Evolutionary conservation across 2,113 vertebrate species (phyloP), one percentile per base, ranked within the genome.

Genomic region (Suricata suricatta): DNA sequence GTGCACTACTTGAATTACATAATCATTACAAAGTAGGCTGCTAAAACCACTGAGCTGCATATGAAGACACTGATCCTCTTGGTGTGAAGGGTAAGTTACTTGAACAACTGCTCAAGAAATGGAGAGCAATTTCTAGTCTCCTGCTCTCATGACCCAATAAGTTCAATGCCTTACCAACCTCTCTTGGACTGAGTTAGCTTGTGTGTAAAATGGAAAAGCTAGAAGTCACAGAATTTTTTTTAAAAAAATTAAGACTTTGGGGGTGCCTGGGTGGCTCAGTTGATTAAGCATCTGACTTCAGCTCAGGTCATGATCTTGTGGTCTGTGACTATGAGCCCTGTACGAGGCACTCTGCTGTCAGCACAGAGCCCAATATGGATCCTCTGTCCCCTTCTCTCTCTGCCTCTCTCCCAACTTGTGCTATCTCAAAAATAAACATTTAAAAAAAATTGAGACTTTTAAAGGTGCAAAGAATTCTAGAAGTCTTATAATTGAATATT

Each of bases 171-270:
- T 47, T 47, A 47, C 44, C 44, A 47, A 41, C 13, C 7, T 64
- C 33, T 21, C 13, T 16, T 68, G 60, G 63, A n/a, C 64, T 85
- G 29, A 25, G 25, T 69, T 71, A 79, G 29, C 87, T 76, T 90
- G 41, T 52, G 27, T 89, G 12, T 92, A 66, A 98, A 84, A 88
- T 33, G 54, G 69, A 89, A 96, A 94, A 93, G 21, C 13, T 33
- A 68, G 7, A 79, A 84, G 47, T 44, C 80, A 86, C 4, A 80
- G 44, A 87, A 68, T 35, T 11, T 83, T 82, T 86, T 57, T 72
- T 66, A 2, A 19, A 33, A 33, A 76, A 86, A 71, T 23, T 64
- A 64, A 88, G 33, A 64, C 19, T 76, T 83, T 35, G 57, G 57
- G 57, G 57, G 57, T 0, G 21, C 21, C 57, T 60, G 57, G 21